Percentiles rank a stretch among this genome's conserved stretches.
Evolutionary conservation across 2,797 vertebrate genomes (phyloP).

Genomic region (Pipistrellus pipistrellus): DNA sequence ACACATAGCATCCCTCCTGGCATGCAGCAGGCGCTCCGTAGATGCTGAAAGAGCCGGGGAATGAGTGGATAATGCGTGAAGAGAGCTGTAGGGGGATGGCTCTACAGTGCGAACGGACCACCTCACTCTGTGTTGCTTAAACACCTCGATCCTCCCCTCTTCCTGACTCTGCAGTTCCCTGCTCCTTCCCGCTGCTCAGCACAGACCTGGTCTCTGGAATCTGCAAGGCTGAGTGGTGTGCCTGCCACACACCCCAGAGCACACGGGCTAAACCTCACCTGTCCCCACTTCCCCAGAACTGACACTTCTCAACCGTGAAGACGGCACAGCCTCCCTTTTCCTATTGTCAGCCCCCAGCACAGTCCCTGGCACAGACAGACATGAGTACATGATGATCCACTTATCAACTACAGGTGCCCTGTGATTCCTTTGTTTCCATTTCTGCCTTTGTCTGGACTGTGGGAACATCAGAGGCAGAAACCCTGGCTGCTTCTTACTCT

Average conservation of each 20-base stretch:
- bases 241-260: neutral
- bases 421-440: neutral
- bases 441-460: neutral
- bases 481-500: neutral
- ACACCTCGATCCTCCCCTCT: accelerated
- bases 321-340: neutral
- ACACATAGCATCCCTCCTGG: neutral
- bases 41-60: neutral
- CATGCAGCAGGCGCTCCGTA: neutral
- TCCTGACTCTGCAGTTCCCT: accelerated
- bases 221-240: neutral
- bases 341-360: neutral
- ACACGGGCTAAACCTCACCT: neutral
- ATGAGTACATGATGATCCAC: neutral
- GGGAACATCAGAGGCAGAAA: neutral
- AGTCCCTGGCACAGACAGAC: neutral
- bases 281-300: neutral
- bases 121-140: neutral
- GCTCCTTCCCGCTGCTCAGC: neutral
- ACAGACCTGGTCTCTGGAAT: neutral
- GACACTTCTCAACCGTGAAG: neutral
- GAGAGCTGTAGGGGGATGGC: no score
- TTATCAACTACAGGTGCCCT: neutral
- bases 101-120: neutral
- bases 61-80: neutral